Conservation (phyloP, 2,113 vertebrate species). For the Asarcornis scutulata region DNA sequence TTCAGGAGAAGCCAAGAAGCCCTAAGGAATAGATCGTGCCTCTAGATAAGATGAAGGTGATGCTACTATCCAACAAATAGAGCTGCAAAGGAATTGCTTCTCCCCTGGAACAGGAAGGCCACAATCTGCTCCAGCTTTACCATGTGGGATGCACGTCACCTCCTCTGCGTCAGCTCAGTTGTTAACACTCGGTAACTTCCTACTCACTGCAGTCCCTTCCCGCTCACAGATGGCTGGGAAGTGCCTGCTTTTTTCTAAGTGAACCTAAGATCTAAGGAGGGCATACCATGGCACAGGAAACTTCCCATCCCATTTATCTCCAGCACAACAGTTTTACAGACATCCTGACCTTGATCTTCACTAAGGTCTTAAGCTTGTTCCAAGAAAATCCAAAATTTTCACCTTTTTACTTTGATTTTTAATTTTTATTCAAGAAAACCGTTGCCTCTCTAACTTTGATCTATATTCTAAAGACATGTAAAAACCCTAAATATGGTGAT, state of each 20-base stretch:
- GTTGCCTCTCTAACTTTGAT: background rate
- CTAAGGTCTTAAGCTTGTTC: background rate
- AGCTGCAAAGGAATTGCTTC: constrained; percentile 1
- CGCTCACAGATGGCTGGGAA: background rate
- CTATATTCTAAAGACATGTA: background rate
- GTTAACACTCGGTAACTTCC: background rate
- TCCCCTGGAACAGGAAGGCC: background rate
- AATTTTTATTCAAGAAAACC: background rate
- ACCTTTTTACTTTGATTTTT: background rate
- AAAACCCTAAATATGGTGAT: constrained; percentile 6
- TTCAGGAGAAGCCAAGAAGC: background rate
- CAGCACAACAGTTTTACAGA: background rate
- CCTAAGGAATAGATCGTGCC: background rate
- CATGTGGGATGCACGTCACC: background rate
- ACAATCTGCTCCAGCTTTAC: background rate
- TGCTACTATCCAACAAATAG: background rate
- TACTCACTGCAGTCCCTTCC: background rate
- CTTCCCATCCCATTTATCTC: background rate
- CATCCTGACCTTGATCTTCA: background rate
- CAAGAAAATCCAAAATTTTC: background rate
- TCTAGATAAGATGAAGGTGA: background rate
- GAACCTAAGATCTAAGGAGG: background rate
- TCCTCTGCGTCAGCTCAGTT: background rate
- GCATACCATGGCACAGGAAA: background rate
- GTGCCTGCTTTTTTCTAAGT: background rate